phyloP scores from a whole-genome alignment of 2,888 invertebrate genomes.

The Fissipunctia ypsillon region DNA sequence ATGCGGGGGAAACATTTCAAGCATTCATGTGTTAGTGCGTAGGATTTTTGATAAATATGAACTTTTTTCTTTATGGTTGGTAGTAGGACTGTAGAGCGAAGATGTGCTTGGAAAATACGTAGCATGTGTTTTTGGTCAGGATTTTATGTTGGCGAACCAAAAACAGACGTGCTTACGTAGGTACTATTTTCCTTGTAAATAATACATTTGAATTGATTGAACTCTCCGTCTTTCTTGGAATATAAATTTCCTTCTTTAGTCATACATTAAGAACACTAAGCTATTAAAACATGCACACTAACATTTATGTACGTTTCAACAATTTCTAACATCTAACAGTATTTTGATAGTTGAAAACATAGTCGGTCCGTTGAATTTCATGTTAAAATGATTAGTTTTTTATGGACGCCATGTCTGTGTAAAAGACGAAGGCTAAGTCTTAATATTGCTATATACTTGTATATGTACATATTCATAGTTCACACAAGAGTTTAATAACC shows the following conservation, averaged over 20 bases:
- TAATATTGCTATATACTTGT: conserved; percentile 19
- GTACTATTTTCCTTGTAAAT: not conserved
- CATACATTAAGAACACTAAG: not conserved
- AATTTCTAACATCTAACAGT: conserved; percentile 41
- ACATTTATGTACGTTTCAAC: conserved; percentile 19
- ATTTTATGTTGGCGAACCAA: not conserved
- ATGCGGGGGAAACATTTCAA: conserved; percentile 84
- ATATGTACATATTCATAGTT: conserved; percentile 37
- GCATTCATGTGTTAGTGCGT: conserved; percentile 73
- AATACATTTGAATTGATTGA: not conserved
- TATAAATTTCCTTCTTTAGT: conserved; percentile 9
- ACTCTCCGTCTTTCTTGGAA: not conserved
- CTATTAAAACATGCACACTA: conserved; percentile 21
- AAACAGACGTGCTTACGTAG: not conserved
- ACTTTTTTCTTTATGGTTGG: not conserved
- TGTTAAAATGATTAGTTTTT: conserved; percentile 45
- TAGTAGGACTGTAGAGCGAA: not conserved
- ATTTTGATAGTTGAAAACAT: conserved; percentile 34
- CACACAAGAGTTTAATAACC: conserved; percentile 48
- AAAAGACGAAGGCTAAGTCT: conserved; percentile 24
- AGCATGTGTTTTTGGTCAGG: not conserved
- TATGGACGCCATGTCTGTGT: conserved; percentile 30
- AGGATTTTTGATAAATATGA: conserved; percentile 59
- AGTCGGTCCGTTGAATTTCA: conserved; percentile 37
- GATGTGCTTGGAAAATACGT: not conserved